Evolutionary conservation across 2,113 vertebrate species (phyloP), one percentile per base, ranked within the genome.

Genomic region (Corythaeola cristata): DNA sequence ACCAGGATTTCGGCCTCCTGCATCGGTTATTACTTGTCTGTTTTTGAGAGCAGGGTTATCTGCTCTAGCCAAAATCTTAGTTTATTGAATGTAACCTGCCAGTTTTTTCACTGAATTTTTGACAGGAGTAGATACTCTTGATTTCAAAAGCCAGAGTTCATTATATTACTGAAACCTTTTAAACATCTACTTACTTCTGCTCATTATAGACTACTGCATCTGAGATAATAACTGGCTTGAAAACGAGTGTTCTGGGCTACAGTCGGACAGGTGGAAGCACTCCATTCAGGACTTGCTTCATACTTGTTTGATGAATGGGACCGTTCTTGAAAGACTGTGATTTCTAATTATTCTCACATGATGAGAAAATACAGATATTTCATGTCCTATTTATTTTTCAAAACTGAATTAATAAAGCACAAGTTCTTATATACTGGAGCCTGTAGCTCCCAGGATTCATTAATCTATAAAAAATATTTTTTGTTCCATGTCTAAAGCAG

Each of bases 281-380:
- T 94, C 26, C 17, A 8, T 88, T 78, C 56, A 75, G 73, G 84
- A 75, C 3, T 15, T 75, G 58, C 71, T 96, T 93, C 86, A 28
- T 90, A 69, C 81, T 85, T 80, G 37, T 79, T 91, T 85, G 78
- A 37, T 77, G 90, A 91, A 94, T 0, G 3, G 12, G 93, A 83
- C 68, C n/a, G 79, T 96, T 95, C 47, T 78, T 82, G 68, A 24
- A 35, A 84, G 92, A 93, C 66, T 74, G 47, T 76, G 84, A 88
- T 96, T 96, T 97, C 97, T 95, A 97, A 94, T 96, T 93, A 93
- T 64, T 88, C 80, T 93, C 82, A 81, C 69, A 45, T 95, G 89
- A 74, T 89, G 15, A 62, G 50, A 76, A 90, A 89, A 88, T 56
- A 27, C 16, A 41, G 23, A 3, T 41, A 47, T 56, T 89, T 90